Base-by-base conservation (phyloP, 2,888 invertebrate genomes). In the Aethes cnicana region DNA sequence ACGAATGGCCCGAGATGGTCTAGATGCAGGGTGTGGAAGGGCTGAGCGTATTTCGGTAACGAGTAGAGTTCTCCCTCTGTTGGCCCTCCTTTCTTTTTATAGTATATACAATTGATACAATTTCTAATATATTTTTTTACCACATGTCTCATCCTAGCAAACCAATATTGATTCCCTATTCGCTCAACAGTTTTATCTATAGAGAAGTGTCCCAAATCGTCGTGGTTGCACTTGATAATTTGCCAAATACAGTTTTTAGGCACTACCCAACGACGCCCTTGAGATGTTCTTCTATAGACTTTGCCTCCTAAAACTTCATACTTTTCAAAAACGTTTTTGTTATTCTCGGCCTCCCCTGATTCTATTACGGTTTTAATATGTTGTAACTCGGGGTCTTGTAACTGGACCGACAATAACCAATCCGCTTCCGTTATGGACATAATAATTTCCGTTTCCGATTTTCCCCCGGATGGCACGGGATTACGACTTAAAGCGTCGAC, bases 131-230 rank as follows among this genome's bases (percentile, higher is more conserved):
- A 59, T 53, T 61, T 61, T 5, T 44, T 9, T 2, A 64, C 53
- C 5, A 21, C 46, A 44, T 54, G 55, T 30, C 53, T 57, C 50
- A 65, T 48, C 18, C 53, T 35, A 6, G 62, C 58, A 47, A 66
- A 66, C 63, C 66, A 66, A 53, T 56, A 67, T 28, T 46, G 47
- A 6, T 35, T 32, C 12, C 32, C 44, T 9, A 67, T 57, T 41
- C 57, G 46, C 47, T 63, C 58, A n/a, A 66, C 8, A 12, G 66
- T 57, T 53, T 63, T 63, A 11, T 63, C 59, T 0, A 62, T 25
- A 0, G 58, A 54, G 47, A 66, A 69, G 47, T 72, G 72, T 7
- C 69, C 69, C 9, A 62, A 28, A 20, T 68, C 63, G 43, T 72
- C 69, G 37, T 72, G 69, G 12, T 58, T 57, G 17, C 44, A 4